Conservation (phyloP, 1,140 invertebrate species). For the Platyscapa corneri region DNA sequence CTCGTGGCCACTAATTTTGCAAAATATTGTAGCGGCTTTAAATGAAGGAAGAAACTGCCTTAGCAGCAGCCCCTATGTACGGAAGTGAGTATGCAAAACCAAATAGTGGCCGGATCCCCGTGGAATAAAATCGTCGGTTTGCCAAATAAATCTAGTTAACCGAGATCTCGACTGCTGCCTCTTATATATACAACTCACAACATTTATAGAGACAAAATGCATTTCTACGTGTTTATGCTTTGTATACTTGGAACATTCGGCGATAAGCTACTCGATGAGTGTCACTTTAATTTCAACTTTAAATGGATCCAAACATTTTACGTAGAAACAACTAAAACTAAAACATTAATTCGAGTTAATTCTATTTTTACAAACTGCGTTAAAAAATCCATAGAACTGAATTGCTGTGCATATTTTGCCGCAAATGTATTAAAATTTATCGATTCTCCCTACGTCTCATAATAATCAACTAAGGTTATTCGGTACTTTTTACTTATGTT, state of each 20-base stretch:
- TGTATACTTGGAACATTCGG: not conserved
- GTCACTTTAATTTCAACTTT: not conserved
- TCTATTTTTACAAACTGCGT: too few relatives aligned
- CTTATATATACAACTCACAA: not conserved
- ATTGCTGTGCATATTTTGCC: too few relatives aligned
- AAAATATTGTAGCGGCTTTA: not conserved
- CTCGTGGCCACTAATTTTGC: not conserved
- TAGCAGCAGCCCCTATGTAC: not conserved
- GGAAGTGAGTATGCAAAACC: not conserved
- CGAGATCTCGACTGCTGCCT: not conserved
- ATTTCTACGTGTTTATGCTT: not conserved
- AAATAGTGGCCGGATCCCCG: not conserved
- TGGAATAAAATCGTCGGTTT: constrained; percentile 28
- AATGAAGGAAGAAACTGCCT: not conserved
- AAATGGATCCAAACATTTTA: too few relatives aligned
- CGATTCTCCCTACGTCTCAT: too few relatives aligned
- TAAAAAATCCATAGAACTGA: too few relatives aligned
- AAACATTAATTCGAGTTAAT: too few relatives aligned
- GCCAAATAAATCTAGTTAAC: constrained; percentile 36
- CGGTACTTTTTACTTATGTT: too few relatives aligned
- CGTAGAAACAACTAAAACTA: too few relatives aligned
- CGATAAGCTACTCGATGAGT: not conserved
- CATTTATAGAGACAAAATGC: not conserved
- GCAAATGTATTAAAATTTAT: too few relatives aligned
- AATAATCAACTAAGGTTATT: too few relatives aligned